A percentile compares a stretch with the other conserved stretches of the same genome.
Evolutionary conservation across 1,140 invertebrate species (phyloP).

Genomic region (Neotoxoptera formosana): DNA sequence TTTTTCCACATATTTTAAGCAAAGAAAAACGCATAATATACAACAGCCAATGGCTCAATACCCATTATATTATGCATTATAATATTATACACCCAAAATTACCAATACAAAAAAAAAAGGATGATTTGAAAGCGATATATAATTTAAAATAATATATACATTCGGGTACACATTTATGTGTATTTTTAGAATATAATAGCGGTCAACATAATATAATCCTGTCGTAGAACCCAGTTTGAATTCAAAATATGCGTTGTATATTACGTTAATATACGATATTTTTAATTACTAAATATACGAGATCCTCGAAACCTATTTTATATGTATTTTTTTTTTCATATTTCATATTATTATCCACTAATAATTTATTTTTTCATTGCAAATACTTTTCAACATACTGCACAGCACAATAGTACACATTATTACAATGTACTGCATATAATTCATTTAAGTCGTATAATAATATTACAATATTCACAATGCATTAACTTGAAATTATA

Average conservation of each 20-base stretch:
- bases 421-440: neutral
- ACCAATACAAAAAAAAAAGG: neutral
- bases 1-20: slow-evolving; percentile 8
- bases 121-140: neutral
- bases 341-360: neutral
- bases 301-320: neutral
- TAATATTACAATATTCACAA: slow-evolving; percentile 13
- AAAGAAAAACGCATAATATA: neutral
- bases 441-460: neutral
- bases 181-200: neutral
- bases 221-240: neutral
- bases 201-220: neutral
- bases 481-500: slow-evolving; percentile 11
- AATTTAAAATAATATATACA: slow-evolving; percentile 20
- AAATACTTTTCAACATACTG: neutral
- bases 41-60: neutral
- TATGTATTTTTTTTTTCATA: neutral
- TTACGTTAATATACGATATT: neutral
- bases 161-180: neutral
- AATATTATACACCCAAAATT: neutral
- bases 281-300: neutral
- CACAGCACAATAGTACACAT: neutral
- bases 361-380: neutral
- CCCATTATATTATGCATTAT: neutral
- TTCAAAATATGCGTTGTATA: neutral